Conservation (phyloP, 2,888 invertebrate genomes). For the Ormyrus pomaceus region DNA sequence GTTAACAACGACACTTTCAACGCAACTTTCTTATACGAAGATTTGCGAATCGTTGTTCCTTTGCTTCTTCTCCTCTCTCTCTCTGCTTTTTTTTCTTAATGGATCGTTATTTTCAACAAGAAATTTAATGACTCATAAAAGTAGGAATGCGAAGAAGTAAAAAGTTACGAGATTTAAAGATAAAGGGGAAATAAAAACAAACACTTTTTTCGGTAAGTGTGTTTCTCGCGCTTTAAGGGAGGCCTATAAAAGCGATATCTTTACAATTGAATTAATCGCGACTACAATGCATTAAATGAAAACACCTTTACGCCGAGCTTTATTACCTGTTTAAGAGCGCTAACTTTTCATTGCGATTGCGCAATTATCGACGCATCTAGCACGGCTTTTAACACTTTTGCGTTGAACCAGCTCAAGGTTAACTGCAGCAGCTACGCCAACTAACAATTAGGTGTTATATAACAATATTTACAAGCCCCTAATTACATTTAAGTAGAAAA, state of each 20-base stretch:
- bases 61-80: too few species aligned
- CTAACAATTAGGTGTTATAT: too few species aligned
- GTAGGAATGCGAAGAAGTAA: constrained; percentile 27
- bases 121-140: constrained; percentile 34
- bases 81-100: not conserved
- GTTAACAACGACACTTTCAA: constrained; percentile 4
- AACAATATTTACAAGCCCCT: too few species aligned
- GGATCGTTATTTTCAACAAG: constrained; percentile 20
- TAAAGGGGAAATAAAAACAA: constrained; percentile 22
- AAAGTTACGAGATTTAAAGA: constrained; percentile 33
- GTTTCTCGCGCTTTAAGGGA: not conserved
- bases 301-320: not conserved
- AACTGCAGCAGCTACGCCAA: too few species aligned
- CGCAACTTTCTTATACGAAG: not conserved
- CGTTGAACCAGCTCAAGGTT: too few species aligned
- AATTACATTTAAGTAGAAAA: too few species aligned
- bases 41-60: not conserved
- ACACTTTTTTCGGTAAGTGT: not conserved
- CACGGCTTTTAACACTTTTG: too few species aligned
- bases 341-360: too few species aligned
- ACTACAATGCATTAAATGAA: not conserved
- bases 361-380: too few species aligned
- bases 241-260: not conserved
- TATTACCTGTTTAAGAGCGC: not conserved
- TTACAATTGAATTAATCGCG: constrained; percentile 26